These are phyloP conservation scores for Orestias chungarensis DNA, from an alignment of 2,797 vertebrate species.

Conservation along the genomic window DNA sequence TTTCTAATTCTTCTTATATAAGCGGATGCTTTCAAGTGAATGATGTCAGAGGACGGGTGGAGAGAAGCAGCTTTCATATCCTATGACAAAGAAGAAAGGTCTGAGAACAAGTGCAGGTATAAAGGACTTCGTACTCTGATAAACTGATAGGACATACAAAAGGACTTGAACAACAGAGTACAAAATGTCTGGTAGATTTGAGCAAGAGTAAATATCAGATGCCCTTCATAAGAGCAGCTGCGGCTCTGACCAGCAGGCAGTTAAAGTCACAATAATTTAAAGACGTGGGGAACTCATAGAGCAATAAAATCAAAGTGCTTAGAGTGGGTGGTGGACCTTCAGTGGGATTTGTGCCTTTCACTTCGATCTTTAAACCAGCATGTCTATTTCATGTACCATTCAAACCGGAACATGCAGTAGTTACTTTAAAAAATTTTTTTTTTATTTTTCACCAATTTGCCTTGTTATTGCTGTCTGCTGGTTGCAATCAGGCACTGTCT, in stretches of 20 bases:
- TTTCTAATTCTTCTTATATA: slow-evolving; percentile 8
- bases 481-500: slow-evolving; percentile 12
- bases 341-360: slow-evolving; percentile 20
- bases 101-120: slow-evolving; percentile 27
- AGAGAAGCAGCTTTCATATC: slow-evolving; percentile 36
- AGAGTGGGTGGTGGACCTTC: slow-evolving; percentile 29
- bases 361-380: slow-evolving; percentile 20
- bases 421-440: not conserved
- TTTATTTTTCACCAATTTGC: not conserved
- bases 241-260: slow-evolving; percentile 36
- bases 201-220: slow-evolving; percentile 53
- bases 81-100: slow-evolving; percentile 30
- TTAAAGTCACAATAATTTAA: slow-evolving; percentile 24
- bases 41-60: slow-evolving; percentile 13
- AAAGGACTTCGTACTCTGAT: slow-evolving; percentile 34
- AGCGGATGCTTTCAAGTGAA: slow-evolving; percentile 32
- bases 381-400: slow-evolving; percentile 19
- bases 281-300: slow-evolving; percentile 9
- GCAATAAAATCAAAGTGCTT: slow-evolving; percentile 30
- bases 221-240: slow-evolving; percentile 49
- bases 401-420: slow-evolving; percentile 11
- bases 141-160: slow-evolving; percentile 37
- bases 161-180: slow-evolving; percentile 21
- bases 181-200: slow-evolving; percentile 24
- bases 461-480: slow-evolving; percentile 7